Conservation (phyloP, 2,113 vertebrate genomes). For the Seriola rivoliana region DNA sequence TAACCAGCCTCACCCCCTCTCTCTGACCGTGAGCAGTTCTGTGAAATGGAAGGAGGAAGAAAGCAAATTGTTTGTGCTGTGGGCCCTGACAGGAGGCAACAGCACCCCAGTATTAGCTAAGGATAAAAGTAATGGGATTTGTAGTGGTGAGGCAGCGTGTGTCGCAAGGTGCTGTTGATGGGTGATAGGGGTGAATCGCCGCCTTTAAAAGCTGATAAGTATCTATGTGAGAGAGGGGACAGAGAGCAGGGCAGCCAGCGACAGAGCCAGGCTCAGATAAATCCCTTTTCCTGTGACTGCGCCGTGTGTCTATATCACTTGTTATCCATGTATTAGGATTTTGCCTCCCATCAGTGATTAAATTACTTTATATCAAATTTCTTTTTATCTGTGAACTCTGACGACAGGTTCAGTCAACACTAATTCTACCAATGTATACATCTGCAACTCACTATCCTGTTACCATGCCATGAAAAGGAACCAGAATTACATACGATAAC, state of each 20-base stretch:
- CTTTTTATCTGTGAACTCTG: conserved; percentile 15
- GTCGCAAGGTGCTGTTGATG: conserved; percentile 82
- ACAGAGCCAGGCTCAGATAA: conserved; percentile 68
- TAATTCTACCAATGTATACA: conserved; percentile 13
- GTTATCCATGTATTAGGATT: conserved; percentile 53
- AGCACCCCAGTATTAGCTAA: conserved; percentile 81
- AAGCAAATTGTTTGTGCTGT: conserved; percentile 85
- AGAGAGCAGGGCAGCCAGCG: conserved; percentile 67
- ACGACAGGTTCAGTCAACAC: conserved; percentile 4
- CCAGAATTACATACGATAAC: neutral
- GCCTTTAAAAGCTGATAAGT: conserved; percentile 83
- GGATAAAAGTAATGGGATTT: conserved; percentile 88
- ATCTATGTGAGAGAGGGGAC: conserved; percentile 77
- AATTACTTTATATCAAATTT: conserved; percentile 7
- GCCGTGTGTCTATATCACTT: conserved; percentile 50
- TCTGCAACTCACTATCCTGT: neutral
- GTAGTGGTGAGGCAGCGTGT: conserved; percentile 78
- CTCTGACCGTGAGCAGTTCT: conserved; percentile 71
- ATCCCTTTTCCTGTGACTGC: conserved; percentile 51
- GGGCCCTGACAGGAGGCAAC: conserved; percentile 81
- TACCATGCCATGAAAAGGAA: neutral
- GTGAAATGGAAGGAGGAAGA: conserved; percentile 81
- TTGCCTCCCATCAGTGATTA: conserved; percentile 31
- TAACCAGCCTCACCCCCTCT: conserved; percentile 63
- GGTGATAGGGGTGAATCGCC: conserved; percentile 79